Percentiles rank a stretch among this genome's conserved stretches.
Evolutionary conservation across 1,140 invertebrate species (phyloP).

Genomic region (Caenorhabditis briggsae): DNA sequence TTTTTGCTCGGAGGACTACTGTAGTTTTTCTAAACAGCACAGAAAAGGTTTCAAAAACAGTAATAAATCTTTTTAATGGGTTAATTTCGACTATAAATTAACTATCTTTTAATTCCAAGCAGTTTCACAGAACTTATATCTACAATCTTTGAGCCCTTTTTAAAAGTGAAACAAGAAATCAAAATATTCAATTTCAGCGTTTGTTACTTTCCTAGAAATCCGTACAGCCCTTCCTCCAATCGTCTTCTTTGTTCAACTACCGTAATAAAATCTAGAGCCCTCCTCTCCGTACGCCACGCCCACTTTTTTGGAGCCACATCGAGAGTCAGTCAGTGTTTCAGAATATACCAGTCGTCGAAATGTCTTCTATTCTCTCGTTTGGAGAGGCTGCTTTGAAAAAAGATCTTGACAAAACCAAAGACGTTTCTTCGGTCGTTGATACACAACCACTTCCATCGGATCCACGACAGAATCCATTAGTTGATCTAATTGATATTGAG

Average conservation of each 20-base stretch:
- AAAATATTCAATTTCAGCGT: too few species aligned
- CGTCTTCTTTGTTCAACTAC: background rate
- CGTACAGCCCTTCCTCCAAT: background rate
- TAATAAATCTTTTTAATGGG: too few species aligned
- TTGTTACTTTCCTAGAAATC: too few species aligned
- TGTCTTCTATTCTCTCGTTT: background rate
- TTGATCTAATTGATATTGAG: too few species aligned
- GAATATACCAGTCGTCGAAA: background rate
- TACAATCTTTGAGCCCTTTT: too few species aligned
- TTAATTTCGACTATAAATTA: too few species aligned
- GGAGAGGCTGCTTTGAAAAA: background rate
- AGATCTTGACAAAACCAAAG: background rate
- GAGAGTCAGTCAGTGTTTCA: too few species aligned
- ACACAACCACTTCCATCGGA: slow-evolving; percentile 2
- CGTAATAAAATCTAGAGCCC: background rate
- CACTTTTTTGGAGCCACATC: background rate
- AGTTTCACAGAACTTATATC: too few species aligned
- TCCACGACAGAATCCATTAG: background rate
- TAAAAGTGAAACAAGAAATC: too few species aligned
- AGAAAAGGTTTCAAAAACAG: background rate
- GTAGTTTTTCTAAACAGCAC: background rate
- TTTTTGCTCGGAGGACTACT: background rate
- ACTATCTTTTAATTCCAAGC: too few species aligned
- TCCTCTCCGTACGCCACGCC: background rate
- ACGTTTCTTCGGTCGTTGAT: background rate